A percentile compares a stretch with the other conserved stretches of the same genome.
phyloP scores from a whole-genome alignment of 2,888 invertebrate genomes.

The Aethes cnicana region DNA sequence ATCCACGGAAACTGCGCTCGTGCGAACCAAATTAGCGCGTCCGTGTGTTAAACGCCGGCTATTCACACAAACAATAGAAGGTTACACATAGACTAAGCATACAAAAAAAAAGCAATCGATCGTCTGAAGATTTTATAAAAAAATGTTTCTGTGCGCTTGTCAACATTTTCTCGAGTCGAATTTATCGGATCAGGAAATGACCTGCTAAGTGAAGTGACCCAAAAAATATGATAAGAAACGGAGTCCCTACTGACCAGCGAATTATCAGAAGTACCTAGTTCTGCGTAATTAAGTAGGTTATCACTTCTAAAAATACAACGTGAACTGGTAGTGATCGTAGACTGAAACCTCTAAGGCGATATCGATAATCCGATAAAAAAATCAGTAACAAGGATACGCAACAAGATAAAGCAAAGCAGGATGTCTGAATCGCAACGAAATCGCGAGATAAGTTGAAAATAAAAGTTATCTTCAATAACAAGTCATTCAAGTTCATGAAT shows the following conservation, averaged over 20 bases:
- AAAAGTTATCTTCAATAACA: slow-evolving; percentile 20
- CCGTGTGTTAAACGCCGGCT: slow-evolving; percentile 65
- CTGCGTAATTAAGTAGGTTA: slow-evolving; percentile 5
- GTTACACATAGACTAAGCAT: slow-evolving; percentile 61
- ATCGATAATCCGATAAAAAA: slow-evolving; percentile 3
- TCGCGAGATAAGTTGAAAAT: background rate
- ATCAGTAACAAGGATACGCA: background rate
- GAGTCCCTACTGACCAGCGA: background rate
- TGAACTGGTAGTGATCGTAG: background rate
- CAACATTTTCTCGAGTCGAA: background rate
- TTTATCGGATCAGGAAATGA: slow-evolving; percentile 14
- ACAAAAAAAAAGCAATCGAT: slow-evolving; percentile 50
- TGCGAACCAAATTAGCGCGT: slow-evolving; percentile 71
- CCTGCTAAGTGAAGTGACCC: background rate
- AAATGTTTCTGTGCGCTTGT: background rate
- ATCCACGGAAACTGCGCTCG: slow-evolving; percentile 58
- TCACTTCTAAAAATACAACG: background rate
- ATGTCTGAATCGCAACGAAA: slow-evolving; percentile 15
- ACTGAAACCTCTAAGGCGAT: background rate
- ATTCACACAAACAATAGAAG: slow-evolving; percentile 77
- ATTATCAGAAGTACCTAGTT: slow-evolving; percentile 10
- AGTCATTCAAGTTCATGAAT: slow-evolving; percentile 23
- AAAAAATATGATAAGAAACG: background rate
- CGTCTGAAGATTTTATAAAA: slow-evolving; percentile 3
- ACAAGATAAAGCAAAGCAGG: slow-evolving; percentile 15